Base-by-base conservation (phyloP, 2,797 vertebrate genomes). In the Myiotriccus ornatus region DNA sequence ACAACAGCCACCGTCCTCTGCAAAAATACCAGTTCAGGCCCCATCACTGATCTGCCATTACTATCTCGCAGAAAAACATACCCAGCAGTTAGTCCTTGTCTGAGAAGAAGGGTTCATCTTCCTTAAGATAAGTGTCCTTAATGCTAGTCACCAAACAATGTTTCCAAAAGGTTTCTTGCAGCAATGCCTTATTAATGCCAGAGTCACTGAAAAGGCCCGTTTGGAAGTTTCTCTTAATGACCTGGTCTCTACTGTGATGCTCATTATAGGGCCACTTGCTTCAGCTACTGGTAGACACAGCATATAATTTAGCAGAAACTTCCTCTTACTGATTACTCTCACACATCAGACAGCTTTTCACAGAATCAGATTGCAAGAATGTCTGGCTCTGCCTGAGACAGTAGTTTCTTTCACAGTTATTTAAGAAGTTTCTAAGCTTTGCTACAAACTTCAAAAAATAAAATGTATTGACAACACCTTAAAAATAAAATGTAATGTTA, bases 191-290 rank as follows among this genome's bases (percentile, higher is more conserved):
- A 84, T 94, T 94, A 97, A 95, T 79, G 94, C 80, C 94, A 73
- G 86, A 95, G 87, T 90, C 87, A 90, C 75, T 75, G 82, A 89
- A 89, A 93, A 96, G 86, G 53, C 82, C 93, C 6, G 1, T 74
- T 84, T 70, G 77, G 79, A 96, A 94, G 78, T 62, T 67, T 84
- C 95, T 95, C 89, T 97, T 97, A 97, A 98, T 97, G 97, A 96
- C 85, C 32, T 85, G n/a, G 70, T 80, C 84, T 96, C 91, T 96
- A 89, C 90, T 95, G 97, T 96, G 89, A 57, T 49, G 89, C 89
- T 97, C 95, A 93, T 97, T 97, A 97, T 23, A 94, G 90, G 73
- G 76, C 37, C n/a, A 92, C 94, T 96, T 95, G 83, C 88, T 94
- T 77, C 63, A 82, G 62, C 93, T 68, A 39, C 64, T 25, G 39